Base-by-base conservation (phyloP, 2,888 invertebrate species). In the Ormyrus pomaceus region DNA sequence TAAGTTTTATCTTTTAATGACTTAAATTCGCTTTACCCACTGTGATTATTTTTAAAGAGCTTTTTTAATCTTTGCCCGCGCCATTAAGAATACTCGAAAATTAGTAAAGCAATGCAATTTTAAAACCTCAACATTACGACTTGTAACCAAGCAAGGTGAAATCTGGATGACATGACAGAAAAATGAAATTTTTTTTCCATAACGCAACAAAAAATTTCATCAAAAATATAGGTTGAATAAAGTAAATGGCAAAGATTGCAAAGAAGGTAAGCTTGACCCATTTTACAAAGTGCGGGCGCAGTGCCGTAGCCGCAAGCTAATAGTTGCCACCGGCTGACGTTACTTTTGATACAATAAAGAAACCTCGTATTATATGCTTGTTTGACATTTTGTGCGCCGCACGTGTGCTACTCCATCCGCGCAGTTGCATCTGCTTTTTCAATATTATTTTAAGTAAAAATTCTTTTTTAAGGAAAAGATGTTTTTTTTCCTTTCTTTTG, bases 211-310 rank as follows among this genome's bases (percentile, higher is more conserved):
- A 65, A 65, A 10, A 13, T 65, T 48, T 50, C 13, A 51, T 51
- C 13, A 66, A 51, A 34, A 19, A 13, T 10, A 6, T 13, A 34
- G 34, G 34, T 48, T 13, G 51, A 55, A 68, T 55, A 56, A 55
- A 68, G 45, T 55, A 68, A 68, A 68, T 68, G 62, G 46, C 62
- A 46, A 62, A 46, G 46, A 62, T 62, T 46, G 11, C 9, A 59
- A 62, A 10, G 46, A 45, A 19, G 51, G 68, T 55, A 55, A 34
- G 68, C 34, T 68, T 68, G 68, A 68, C 68, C 68, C 51, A 55
- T 68, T 55, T 68, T 68, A 45, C 46, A 68, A 56, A 68, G 19
- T 55, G 55, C 51, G 19, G 1, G 19, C n/a, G 34, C 34, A 61
- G 62, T 46, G 55, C 6, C n/a, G 45, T 11, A 8, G 9, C 68